phyloP scores from a whole-genome alignment of 2,113 vertebrate species.

The Dendropsophus ebraccatus region DNA sequence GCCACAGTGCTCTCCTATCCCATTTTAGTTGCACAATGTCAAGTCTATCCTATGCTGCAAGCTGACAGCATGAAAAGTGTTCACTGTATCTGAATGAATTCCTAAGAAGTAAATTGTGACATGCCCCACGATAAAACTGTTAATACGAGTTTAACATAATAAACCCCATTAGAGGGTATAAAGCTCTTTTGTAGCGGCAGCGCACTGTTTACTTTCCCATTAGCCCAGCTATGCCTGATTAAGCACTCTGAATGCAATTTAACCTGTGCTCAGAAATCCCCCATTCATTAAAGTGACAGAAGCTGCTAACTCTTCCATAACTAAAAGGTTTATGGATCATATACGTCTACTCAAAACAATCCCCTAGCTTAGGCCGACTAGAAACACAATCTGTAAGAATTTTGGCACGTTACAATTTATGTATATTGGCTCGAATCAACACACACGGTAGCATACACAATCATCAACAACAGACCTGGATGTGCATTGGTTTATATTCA shows the following conservation, averaged over 20 bases:
- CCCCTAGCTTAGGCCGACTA: background rate
- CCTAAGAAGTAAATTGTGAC: conserved; percentile 24
- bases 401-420: conserved; percentile 1
- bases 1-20: background rate
- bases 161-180: background rate
- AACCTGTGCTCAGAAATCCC: conserved; percentile 6
- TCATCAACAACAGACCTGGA: background rate
- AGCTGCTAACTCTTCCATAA: conserved; percentile 42
- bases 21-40: background rate
- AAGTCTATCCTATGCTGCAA: background rate
- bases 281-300: conserved; percentile 35
- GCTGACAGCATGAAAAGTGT: conserved; percentile 1
- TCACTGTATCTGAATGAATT: background rate
- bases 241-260: conserved; percentile 28
- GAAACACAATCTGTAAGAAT: background rate
- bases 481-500: background rate
- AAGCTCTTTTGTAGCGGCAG: conserved; percentile 10
- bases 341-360: conserved; percentile 18
- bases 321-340: conserved; percentile 47
- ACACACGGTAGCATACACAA: background rate
- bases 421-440: conserved; percentile 2
- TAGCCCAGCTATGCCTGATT: conserved; percentile 47
- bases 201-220: conserved; percentile 39
- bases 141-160: background rate
- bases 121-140: conserved; percentile 1